Percentiles rank a stretch among this genome's conserved stretches.
phyloP scores from a whole-genome alignment of 2,888 invertebrate species.

The Machimus rusticus region DNA sequence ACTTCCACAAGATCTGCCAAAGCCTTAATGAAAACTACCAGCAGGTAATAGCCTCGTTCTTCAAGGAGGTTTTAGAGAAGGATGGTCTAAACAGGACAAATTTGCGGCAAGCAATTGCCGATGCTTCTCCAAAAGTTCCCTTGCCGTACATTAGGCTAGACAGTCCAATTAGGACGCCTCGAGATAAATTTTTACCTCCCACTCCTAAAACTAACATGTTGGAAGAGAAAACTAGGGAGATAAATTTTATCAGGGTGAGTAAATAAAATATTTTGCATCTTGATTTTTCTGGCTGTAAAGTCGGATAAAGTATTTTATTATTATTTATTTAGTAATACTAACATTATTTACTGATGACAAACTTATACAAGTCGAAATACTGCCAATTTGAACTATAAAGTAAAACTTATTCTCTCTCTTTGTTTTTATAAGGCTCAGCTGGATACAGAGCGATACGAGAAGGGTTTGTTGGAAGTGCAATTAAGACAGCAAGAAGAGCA shows the following conservation, averaged over 20 bases:
- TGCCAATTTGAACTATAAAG: background rate
- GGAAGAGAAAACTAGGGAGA: slow-evolving; percentile 56
- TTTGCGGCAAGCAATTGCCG: slow-evolving; percentile 53
- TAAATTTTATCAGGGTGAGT: slow-evolving; percentile 55
- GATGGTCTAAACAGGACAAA: slow-evolving; percentile 51
- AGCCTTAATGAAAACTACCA: slow-evolving; percentile 54
- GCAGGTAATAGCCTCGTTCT: slow-evolving; percentile 54
- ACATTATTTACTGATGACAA: background rate
- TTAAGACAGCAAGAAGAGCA: slow-evolving; percentile 55
- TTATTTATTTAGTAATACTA: too few relatives aligned
- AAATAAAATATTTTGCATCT: background rate
- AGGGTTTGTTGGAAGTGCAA: slow-evolving; percentile 56
- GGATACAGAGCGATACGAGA: slow-evolving; percentile 59
- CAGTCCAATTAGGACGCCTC: slow-evolving; percentile 52
- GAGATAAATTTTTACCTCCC: slow-evolving; percentile 52
- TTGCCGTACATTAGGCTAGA: slow-evolving; percentile 3
- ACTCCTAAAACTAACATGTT: slow-evolving; percentile 57
- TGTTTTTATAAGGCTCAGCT: slow-evolving; percentile 53
- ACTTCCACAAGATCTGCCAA: slow-evolving; percentile 58
- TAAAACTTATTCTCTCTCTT: background rate
- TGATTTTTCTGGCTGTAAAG: too few relatives aligned
- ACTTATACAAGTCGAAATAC: background rate
- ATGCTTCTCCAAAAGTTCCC: slow-evolving; percentile 29
- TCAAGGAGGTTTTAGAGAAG: slow-evolving; percentile 53
- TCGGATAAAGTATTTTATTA: too few relatives aligned